Conservation (phyloP, 2,113 vertebrate genomes). For the Malurus melanocephalus region DNA sequence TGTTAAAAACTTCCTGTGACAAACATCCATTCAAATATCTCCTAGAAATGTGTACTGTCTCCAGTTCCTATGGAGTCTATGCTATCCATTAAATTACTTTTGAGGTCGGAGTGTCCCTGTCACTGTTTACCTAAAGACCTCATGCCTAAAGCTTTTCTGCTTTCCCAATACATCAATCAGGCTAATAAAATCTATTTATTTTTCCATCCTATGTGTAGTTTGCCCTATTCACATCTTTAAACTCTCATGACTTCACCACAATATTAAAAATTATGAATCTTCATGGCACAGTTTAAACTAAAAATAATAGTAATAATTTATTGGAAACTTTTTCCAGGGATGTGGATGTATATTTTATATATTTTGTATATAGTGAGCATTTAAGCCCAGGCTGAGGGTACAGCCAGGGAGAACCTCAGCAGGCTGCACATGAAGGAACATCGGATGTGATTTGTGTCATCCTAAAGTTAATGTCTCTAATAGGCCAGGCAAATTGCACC, state of each 20-base stretch:
- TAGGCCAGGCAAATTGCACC: conserved; percentile 11
- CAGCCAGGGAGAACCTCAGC: not conserved
- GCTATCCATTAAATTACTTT: not conserved
- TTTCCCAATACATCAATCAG: not conserved
- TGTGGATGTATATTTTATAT: too few species aligned
- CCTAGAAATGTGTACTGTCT: not conserved
- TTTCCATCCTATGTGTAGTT: not conserved
- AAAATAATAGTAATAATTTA: not conserved
- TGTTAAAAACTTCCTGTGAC: conserved; percentile 1
- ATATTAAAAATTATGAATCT: not conserved
- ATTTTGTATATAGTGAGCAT: not conserved
- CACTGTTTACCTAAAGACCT: not conserved
- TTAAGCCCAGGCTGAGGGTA: not conserved
- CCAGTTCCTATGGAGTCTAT: not conserved
- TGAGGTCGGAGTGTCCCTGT: not conserved
- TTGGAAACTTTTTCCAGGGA: not conserved
- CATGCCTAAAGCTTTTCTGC: not conserved
- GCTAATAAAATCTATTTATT: not conserved
- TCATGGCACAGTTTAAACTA: not conserved
- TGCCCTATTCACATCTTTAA: not conserved
- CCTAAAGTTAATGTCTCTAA: not conserved
- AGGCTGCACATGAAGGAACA: not conserved
- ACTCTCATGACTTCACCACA: not conserved
- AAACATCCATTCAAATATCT: not conserved
- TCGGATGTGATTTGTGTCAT: conserved; percentile 3